phyloP scores from a whole-genome alignment of 2,797 vertebrate genomes.

The Eupleurogrammus muticus region DNA sequence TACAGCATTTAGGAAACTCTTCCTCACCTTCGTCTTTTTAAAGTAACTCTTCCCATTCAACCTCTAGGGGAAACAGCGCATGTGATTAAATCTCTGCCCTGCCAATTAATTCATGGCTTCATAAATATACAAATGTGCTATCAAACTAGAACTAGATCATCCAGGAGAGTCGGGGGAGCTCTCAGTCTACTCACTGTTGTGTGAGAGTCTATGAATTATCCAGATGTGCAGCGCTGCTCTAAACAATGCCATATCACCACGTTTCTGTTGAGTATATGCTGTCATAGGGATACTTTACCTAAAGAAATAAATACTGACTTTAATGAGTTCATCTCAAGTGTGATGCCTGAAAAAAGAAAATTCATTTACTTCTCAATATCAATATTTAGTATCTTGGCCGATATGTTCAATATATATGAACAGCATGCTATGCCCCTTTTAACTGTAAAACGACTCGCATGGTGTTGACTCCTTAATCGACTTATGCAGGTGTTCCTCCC shows the following conservation, averaged over 20 bases:
- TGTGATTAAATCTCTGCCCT: constrained; percentile 82
- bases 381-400: too few species aligned
- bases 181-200: constrained; percentile 51
- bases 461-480: constrained; percentile 38
- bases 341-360: too few species aligned
- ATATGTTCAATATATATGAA: background rate
- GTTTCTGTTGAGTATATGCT: constrained; percentile 33
- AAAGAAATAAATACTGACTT: constrained; percentile 19
- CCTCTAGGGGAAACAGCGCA: constrained; percentile 68
- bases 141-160: constrained; percentile 76
- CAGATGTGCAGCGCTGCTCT: constrained; percentile 39
- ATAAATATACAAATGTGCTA: constrained; percentile 82
- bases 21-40: constrained; percentile 67
- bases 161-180: constrained; percentile 45
- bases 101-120: constrained; percentile 82
- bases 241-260: constrained; percentile 51
- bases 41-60: constrained; percentile 72
- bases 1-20: constrained; percentile 65
- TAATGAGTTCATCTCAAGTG: constrained; percentile 12
- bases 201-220: constrained; percentile 58
- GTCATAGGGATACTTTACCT: constrained; percentile 17
- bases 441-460: constrained; percentile 17
- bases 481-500: constrained; percentile 53
- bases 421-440: background rate
- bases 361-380: too few species aligned